Percentiles rank a stretch among this genome's conserved stretches.
Evolutionary conservation across 2,888 invertebrate genomes (phyloP).

Genomic region (Tetragnatha montana): DNA sequence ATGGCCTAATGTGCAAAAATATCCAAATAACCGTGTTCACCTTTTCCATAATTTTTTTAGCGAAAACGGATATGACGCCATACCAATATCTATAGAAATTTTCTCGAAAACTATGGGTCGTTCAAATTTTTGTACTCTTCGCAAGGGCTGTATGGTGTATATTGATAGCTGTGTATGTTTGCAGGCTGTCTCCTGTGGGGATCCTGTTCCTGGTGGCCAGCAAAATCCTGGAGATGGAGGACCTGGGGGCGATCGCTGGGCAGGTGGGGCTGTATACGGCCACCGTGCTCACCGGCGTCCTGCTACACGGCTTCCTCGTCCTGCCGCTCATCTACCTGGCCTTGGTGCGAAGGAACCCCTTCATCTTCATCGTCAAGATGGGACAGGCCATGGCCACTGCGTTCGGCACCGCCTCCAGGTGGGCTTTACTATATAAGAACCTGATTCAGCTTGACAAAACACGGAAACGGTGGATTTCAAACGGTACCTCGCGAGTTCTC

Average conservation of each 20-base stretch:
- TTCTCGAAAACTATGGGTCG: too few relatives aligned
- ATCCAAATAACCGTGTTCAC: too few relatives aligned
- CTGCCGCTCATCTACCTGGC: conserved; percentile 90
- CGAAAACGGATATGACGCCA: too few relatives aligned
- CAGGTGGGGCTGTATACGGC: conserved; percentile 94
- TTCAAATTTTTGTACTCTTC: too few relatives aligned
- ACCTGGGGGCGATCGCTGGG: conserved; percentile 87
- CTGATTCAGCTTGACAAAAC: too few relatives aligned
- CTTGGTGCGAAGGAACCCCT: conserved; percentile 88
- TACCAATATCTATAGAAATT: too few relatives aligned
- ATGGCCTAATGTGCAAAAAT: too few relatives aligned
- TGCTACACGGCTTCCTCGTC: conserved; percentile 93
- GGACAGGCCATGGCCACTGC: conserved; percentile 73
- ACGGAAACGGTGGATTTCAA: neutral
- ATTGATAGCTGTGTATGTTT: conserved; percentile 70
- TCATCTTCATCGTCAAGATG: conserved; percentile 76
- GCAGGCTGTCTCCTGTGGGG: conserved; percentile 91
- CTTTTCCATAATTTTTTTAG: too few relatives aligned
- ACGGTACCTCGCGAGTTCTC: too few relatives aligned
- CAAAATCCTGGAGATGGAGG: conserved; percentile 92
- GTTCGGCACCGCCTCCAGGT: conserved; percentile 74
- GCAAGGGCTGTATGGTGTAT: too few relatives aligned
- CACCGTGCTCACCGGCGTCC: conserved; percentile 92
- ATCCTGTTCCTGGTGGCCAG: conserved; percentile 92
- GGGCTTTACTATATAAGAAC: too few relatives aligned